A percentile compares a stretch with the other conserved stretches of the same genome.
Evolutionary conservation across 2,888 invertebrate species (phyloP).

Genomic region (Drosophila leonis): DNA sequence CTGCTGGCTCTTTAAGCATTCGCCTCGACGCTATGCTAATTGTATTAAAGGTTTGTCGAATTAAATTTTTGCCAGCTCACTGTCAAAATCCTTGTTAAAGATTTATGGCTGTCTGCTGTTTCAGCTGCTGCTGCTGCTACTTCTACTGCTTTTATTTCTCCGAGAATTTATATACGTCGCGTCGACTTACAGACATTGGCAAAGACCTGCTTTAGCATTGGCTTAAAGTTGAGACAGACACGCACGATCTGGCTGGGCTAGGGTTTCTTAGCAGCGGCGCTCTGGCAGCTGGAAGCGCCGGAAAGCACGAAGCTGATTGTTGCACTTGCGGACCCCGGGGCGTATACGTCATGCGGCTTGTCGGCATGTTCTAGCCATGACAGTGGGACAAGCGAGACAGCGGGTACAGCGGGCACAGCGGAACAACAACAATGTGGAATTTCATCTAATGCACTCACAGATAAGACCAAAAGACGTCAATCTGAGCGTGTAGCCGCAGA

Average conservation of each 20-base stretch:
- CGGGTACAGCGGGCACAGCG: background rate
- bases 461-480: background rate
- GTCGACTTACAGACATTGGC: constrained; percentile 66
- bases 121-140: constrained; percentile 14
- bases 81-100: constrained; percentile 71
- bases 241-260: constrained; percentile 29
- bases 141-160: constrained; percentile 42
- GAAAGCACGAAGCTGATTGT: constrained; percentile 47
- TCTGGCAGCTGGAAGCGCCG: constrained; percentile 12
- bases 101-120: constrained; percentile 64
- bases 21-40: constrained; percentile 16
- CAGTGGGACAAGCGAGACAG: background rate
- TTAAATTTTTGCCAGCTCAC: constrained; percentile 64
- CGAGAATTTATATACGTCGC: constrained; percentile 67
- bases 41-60: constrained; percentile 47
- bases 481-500: background rate
- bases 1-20: constrained; percentile 26
- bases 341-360: constrained; percentile 65
- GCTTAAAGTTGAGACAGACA: constrained; percentile 67
- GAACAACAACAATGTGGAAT: constrained; percentile 14
- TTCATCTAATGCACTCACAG: constrained; percentile 12
- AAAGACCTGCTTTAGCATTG: constrained; percentile 65
- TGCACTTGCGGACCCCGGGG: constrained; percentile 58
- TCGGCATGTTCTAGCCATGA: constrained; percentile 32
- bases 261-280: background rate